phyloP scores from a whole-genome alignment of 2,797 vertebrate species.

The Danio albolineatus region DNA sequence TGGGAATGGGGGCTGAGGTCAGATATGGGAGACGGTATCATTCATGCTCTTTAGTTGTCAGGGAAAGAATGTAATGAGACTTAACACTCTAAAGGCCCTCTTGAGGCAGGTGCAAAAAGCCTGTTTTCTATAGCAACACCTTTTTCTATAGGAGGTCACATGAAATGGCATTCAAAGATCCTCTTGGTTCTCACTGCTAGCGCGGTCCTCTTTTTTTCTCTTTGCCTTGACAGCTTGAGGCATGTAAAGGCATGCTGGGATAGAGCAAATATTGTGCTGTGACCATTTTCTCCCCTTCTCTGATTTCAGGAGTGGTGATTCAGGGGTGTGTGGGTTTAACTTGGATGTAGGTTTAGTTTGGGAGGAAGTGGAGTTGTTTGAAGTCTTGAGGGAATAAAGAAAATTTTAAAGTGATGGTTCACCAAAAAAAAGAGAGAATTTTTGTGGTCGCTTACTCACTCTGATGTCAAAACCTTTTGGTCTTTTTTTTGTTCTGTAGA shows the following conservation, averaged over 20 bases:
- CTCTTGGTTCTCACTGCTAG: background rate
- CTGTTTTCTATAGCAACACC: conserved; percentile 27
- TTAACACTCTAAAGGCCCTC: conserved; percentile 41
- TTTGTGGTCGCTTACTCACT: background rate
- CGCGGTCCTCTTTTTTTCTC: background rate
- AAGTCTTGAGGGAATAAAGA: conserved; percentile 26
- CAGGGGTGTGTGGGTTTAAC: conserved; percentile 33
- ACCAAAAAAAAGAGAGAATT: background rate
- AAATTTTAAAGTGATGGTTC: background rate
- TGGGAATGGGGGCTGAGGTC: conserved; percentile 53
- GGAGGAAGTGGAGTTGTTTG: conserved; percentile 12
- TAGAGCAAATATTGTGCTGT: conserved; percentile 33
- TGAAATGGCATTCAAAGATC: conserved; percentile 36
- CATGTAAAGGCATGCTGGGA: conserved; percentile 39
- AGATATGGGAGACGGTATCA: conserved; percentile 53
- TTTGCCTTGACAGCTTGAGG: conserved; percentile 13
- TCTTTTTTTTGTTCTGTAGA: background rate
- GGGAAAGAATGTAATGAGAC: conserved; percentile 38
- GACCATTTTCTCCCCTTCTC: conserved; percentile 30
- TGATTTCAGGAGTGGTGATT: conserved; percentile 46
- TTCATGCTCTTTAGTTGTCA: conserved; percentile 52
- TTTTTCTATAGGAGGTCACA: conserved; percentile 37
- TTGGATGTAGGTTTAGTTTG: conserved; percentile 12
- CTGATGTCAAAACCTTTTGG: background rate
- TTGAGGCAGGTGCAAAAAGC: conserved; percentile 45